Conservation (phyloP, 1,140 invertebrate genomes). For the Drosophila novamexicana region DNA sequence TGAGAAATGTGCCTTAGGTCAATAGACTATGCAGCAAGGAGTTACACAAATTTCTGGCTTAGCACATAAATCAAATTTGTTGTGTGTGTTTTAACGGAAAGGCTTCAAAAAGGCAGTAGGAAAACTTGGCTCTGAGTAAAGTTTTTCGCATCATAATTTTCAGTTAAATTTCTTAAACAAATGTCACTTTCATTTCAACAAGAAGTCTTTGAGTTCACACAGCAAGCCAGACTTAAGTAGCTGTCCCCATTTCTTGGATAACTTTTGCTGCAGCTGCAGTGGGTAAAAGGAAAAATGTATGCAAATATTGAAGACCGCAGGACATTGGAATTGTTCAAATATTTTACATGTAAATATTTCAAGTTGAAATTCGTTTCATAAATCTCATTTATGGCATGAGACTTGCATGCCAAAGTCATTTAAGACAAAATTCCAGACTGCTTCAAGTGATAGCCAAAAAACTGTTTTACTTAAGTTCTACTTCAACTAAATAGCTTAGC, state of each 20-base stretch:
- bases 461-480: neutral
- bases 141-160: conserved; percentile 6
- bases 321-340: conserved; percentile 21
- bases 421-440: conserved; percentile 52
- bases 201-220: neutral
- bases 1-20: conserved; percentile 39
- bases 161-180: conserved; percentile 6
- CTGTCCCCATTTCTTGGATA: conserved; percentile 5
- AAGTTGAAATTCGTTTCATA: conserved; percentile 31
- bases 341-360: conserved; percentile 33
- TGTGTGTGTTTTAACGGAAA: conserved; percentile 18
- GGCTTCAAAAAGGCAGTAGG: conserved; percentile 15
- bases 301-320: conserved; percentile 25
- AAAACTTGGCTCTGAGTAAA: neutral
- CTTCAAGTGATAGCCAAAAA: conserved; percentile 15
- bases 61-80: conserved; percentile 40
- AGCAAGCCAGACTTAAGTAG: conserved; percentile 7
- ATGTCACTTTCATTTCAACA: conserved; percentile 11
- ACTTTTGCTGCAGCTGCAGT: conserved; percentile 9
- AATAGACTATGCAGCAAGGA: conserved; percentile 29
- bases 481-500: too few species aligned
- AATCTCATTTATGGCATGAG: conserved; percentile 12
- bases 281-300: conserved; percentile 5
- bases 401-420: conserved; percentile 51
- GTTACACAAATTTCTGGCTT: conserved; percentile 5